These are phyloP conservation scores for Theretra japonica DNA, from an alignment of 2,888 invertebrate species.

Conservation along the genomic window DNA sequence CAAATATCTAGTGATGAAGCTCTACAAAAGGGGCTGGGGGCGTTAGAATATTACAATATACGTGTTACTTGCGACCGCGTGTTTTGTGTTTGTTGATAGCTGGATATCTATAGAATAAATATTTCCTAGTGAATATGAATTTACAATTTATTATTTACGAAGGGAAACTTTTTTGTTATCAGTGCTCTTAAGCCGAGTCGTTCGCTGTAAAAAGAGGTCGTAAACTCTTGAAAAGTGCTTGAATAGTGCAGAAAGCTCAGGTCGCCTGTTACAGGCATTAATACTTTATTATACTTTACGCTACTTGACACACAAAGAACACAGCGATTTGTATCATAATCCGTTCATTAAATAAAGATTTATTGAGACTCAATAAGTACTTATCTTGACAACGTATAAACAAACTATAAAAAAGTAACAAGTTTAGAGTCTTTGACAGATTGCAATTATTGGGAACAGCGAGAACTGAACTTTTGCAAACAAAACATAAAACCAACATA, in stretches of 20 bases:
- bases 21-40: too few species aligned
- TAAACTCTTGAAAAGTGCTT: constrained; percentile 5
- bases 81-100: too few species aligned
- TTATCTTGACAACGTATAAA: not conserved
- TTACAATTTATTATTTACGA: not conserved
- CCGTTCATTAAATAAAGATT: not conserved
- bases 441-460: constrained; percentile 38
- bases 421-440: not conserved
- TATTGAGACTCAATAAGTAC: not conserved
- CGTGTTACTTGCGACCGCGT: too few species aligned
- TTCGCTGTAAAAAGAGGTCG: not conserved
- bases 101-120: too few species aligned
- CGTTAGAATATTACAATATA: too few species aligned
- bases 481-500: constrained; percentile 37
- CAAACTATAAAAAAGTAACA: not conserved
- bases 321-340: not conserved
- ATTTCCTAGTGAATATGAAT: not conserved
- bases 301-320: not conserved
- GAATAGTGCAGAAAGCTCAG: not conserved
- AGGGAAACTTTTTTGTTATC: not conserved
- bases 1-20: too few species aligned
- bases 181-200: not conserved
- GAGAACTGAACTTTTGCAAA: constrained; percentile 39
- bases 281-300: not conserved
- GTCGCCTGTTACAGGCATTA: not conserved